Conservation (phyloP, 2,888 invertebrate species). For the Acleris literana region DNA sequence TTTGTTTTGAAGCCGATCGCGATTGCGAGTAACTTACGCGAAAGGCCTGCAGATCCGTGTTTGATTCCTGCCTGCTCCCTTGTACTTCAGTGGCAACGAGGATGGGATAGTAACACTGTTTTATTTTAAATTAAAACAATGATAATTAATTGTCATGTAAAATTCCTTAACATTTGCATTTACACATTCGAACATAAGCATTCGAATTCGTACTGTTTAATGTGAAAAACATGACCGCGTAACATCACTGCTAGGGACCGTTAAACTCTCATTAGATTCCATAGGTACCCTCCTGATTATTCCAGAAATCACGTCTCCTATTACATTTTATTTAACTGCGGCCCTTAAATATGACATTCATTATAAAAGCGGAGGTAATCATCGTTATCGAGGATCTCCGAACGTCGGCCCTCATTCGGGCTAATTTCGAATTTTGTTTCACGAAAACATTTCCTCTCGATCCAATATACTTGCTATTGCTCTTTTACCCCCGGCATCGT, state of each 20-base stretch:
- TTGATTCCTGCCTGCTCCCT: too few species aligned
- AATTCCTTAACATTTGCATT: too few species aligned
- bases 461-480: constrained; percentile 49
- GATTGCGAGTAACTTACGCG: too few species aligned
- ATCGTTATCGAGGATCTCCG: constrained; percentile 27
- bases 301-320: constrained; percentile 21
- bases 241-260: neutral
- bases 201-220: too few species aligned
- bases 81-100: too few species aligned
- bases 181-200: too few species aligned
- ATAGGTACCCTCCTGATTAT: constrained; percentile 16
- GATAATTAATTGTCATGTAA: too few species aligned
- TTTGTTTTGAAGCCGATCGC: too few species aligned
- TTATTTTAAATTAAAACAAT: too few species aligned
- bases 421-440: constrained; percentile 38
- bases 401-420: constrained; percentile 35
- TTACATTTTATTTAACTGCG: constrained; percentile 28
- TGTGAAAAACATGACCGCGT: too few species aligned
- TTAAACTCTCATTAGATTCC: constrained; percentile 20
- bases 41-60: too few species aligned
- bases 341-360: constrained; percentile 33
- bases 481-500: constrained; percentile 42
- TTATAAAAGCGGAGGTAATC: constrained; percentile 29
- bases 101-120: too few species aligned
- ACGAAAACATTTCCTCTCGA: constrained; percentile 39